Base-by-base conservation (phyloP, 2,113 vertebrate genomes). In the Oreochromis niloticus region DNA sequence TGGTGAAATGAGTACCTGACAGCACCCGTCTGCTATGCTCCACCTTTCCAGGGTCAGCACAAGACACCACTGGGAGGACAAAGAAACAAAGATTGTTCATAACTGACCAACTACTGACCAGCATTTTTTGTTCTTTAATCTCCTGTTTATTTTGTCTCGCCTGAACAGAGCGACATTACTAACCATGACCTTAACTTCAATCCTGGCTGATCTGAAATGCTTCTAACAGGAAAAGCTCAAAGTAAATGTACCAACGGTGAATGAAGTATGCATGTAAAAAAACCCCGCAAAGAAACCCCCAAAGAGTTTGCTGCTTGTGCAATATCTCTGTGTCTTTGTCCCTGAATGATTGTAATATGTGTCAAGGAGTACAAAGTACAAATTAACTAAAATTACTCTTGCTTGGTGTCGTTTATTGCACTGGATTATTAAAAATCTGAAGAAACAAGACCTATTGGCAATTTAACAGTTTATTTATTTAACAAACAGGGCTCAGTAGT, bases 11-110 rank as follows among this genome's bases (percentile, higher is more conserved):
- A 1, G 96, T 93, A 9, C 96, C 97, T 2, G 98, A 98, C 89
- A 98, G 93, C 43, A 99, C 96, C 71, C 97, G 96, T 57, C 97
- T 97, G 92, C 98, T 97, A 93, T 99, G 97, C 14, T 97, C 97
- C n/a, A 97, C 97, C 0, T 96, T 97, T 11, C 98, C 98, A 0
- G 98, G 98, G 88, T 99, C 98, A 11, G 94, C 86, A 81, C 98
- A 99, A 8, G 97, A 96, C 82, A 97, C 97, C 93, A 98, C 98
- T 99, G 71, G 27, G 73, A 78, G 46, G 0, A 59, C 4, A 80
- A 19, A 90, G 24, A 85, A n/a, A 85, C 6, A 39, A 46, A 61
- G 81, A 78, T 22, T n/a, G 4, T 16, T 82, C 16, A n/a, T 30
- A 32, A 30, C 30, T 6, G 43, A 32, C 14, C 57, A 61, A 17